Percentiles rank a stretch among this genome's conserved stretches.
These are phyloP conservation scores for Plusia festucae DNA, from an alignment of 2,888 invertebrate genomes.

Conservation along the genomic window DNA sequence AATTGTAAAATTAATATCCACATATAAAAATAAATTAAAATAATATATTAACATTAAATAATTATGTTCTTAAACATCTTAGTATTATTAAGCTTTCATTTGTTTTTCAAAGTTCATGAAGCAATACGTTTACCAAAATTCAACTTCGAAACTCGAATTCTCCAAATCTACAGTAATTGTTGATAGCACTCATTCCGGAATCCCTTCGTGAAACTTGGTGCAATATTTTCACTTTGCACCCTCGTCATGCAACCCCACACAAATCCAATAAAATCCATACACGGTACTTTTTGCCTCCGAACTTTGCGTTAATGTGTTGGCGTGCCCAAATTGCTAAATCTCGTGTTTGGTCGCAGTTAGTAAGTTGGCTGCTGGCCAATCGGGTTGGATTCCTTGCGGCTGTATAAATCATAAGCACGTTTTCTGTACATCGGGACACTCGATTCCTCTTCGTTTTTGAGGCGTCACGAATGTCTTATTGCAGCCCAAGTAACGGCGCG, in stretches of 20 bases:
- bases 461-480: conserved; percentile 55
- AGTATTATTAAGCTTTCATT: too few species aligned
- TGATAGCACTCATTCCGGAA: not conserved
- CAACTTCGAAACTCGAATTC: not conserved
- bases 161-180: not conserved
- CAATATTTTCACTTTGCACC: conserved; percentile 6
- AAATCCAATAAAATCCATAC: conserved; percentile 38
- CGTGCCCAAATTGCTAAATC: conserved; percentile 72
- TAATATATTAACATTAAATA: too few species aligned
- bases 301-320: conserved; percentile 63
- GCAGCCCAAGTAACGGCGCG: conserved; percentile 34
- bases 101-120: not conserved
- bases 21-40: too few species aligned
- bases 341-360: conserved; percentile 75
- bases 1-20: too few species aligned
- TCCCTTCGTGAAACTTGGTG: not conserved
- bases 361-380: conserved; percentile 69
- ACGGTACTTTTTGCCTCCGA: conserved; percentile 36
- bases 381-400: conserved; percentile 61
- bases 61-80: too few species aligned
- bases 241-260: not conserved
- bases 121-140: not conserved
- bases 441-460: conserved; percentile 47
- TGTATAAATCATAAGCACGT: conserved; percentile 70
- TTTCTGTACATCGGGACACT: conserved; percentile 63